phyloP scores from a whole-genome alignment of 1,140 invertebrate species.

The Armadillidium nasatum region DNA sequence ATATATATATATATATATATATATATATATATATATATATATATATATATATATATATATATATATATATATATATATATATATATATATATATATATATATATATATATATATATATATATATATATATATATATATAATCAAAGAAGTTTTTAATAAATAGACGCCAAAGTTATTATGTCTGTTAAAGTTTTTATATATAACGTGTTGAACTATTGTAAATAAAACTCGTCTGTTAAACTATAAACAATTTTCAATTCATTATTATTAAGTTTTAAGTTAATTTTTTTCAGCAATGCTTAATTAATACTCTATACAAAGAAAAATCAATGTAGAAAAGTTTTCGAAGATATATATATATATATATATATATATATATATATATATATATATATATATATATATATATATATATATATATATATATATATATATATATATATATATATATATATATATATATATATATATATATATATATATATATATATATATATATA shows the following conservation, averaged over 20 bases:
- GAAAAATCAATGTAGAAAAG: too few relatives aligned
- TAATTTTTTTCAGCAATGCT: too few relatives aligned
- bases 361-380: too few relatives aligned
- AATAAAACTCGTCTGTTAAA: too few relatives aligned
- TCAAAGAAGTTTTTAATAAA: too few relatives aligned
- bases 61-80: conserved; percentile 20
- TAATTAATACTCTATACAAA: too few relatives aligned
- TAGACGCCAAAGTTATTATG: too few relatives aligned
- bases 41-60: conserved; percentile 9
- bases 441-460: conserved; percentile 26
- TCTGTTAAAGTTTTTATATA: too few relatives aligned
- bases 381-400: neutral
- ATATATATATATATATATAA: conserved; percentile 17
- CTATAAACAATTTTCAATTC: too few relatives aligned
- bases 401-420: conserved; percentile 26
- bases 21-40: conserved; percentile 20
- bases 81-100: conserved; percentile 20
- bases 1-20: conserved; percentile 20
- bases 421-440: conserved; percentile 22
- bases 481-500: conserved; percentile 20
- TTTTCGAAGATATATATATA: too few relatives aligned
- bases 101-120: conserved; percentile 17
- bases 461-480: conserved; percentile 18
- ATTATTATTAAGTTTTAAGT: too few relatives aligned
- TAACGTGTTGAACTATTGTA: too few relatives aligned